phyloP scores from a whole-genome alignment of 2,113 vertebrate species.

The Phrynosoma blainvillii region DNA sequence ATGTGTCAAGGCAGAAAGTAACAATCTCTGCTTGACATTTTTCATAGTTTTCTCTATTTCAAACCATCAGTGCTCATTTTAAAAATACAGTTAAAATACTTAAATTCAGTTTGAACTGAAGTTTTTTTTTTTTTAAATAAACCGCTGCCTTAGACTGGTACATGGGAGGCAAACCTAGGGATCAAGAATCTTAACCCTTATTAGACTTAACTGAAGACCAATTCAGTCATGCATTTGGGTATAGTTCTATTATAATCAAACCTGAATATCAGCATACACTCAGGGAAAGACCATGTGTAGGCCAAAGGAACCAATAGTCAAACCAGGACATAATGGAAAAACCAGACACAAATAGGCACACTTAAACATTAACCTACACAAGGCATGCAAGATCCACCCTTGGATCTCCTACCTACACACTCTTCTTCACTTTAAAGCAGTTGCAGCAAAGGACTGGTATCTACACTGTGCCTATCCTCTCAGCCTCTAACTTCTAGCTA shows the following conservation, averaged over 20 bases:
- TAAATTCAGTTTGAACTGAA: conserved; percentile 41
- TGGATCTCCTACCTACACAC: not conserved
- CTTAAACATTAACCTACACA: not conserved
- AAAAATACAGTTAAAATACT: not conserved
- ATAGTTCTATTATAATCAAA: not conserved
- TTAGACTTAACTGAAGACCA: not conserved
- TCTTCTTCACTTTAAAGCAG: not conserved
- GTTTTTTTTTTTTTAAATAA: not conserved
- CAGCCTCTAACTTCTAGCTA: too few species aligned
- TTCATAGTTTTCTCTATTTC: conserved; percentile 43
- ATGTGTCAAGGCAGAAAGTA: conserved; percentile 39
- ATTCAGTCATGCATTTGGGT: not conserved
- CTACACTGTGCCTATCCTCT: not conserved
- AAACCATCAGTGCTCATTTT: conserved; percentile 33
- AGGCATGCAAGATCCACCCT: not conserved
- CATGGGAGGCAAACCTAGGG: not conserved
- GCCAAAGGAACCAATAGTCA: not conserved
- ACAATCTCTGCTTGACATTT: conserved; percentile 42
- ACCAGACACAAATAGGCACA: not conserved
- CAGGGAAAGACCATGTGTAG: not conserved
- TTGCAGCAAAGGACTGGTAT: not conserved
- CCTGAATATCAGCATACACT: not conserved
- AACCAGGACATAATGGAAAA: not conserved
- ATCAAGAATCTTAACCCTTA: not conserved
- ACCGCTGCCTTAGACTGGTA: conserved; percentile 22